Evolutionary conservation across 37 sponge, comb jelly and placozoan genomes (phyloP), one percentile per base, ranked within the genome.

Genomic region (Spongilla lacustris): DNA sequence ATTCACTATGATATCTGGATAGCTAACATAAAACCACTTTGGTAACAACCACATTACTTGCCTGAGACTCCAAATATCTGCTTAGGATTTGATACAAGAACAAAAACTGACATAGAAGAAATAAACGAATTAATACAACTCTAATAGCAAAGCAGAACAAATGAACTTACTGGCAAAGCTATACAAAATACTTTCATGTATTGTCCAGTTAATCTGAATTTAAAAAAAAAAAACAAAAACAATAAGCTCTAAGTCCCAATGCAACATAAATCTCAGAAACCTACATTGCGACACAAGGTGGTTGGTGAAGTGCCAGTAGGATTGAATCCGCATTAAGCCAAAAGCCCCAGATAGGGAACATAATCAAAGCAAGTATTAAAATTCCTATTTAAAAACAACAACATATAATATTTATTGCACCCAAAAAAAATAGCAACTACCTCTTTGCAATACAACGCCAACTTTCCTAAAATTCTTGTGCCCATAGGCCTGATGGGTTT

Each of bases 291-390:
- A 88, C 93, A 85, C 93, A 93, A 4, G 86, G 89, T 13, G 86
- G 69, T 67, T 93, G 93, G 4, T 89, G 89, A 1, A 88, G 35
- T 0, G 85, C 34, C 35, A 88, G 81, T 8, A 93, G 75, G 19
- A 93, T 14, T 50, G 89, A 89, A 68, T 93, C 93, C 21, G 89
- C 78, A 70, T 89, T 93, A 22, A 93, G 30, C 89, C 85, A 89
- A 2, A 93, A 46, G 1, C 75, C 76, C 36, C 80, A 82, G 6
- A 93, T 82, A 22, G 79, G 82, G 13, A 88, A 74, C 80, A 88
- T 29, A 0, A 66, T 66, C 38, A 92, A 21, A 14, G 48, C 68
- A 19, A 80, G 67, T 29, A 92, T 88, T 32, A 88, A 66, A 17
- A 92, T 70, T 0, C 89, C 88, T 87, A 68, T 32, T n/a, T 38